Evolutionary conservation across 2,888 invertebrate species (phyloP), one percentile per base, ranked within the genome.

Genomic region (Watsonalla binaria): DNA sequence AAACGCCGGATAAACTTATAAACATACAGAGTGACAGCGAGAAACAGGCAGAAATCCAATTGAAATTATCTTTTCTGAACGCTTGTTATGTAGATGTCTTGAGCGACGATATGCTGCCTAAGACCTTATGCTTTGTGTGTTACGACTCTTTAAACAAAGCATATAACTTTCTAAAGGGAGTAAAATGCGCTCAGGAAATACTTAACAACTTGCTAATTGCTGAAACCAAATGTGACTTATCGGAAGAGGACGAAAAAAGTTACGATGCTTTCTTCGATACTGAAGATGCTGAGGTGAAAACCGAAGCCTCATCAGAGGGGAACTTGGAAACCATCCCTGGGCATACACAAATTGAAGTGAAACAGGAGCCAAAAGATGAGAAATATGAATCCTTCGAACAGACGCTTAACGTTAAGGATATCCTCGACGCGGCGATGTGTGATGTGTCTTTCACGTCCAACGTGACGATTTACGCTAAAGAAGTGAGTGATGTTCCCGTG

Each of bases 61-160:
- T 60, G 34, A 86, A 86, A 64, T 65, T 87, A 42, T 58, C 74
- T 5, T 83, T 85, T 57, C 61, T 89, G n/a, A 88, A 87, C 58
- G 84, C 84, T 15, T 67, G 80, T 11, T 86, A 85, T 58, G 77
- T 88, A n/a, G 80, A 89, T 62, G 68, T 89, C 54, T 68, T 72
- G 35, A 71, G 63, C 54, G 66, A 67, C 15, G 76, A 77, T 66
- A 63, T 61, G 6, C 65, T 88, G 24, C 87, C 87, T 2, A 85
- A 81, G 76, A 85, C 84, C 0, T 72, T 86, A 42, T 88, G 87
- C 72, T 82, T 85, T 47, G 68, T 84, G 2, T 88, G 87, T 56
- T 83, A 81, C 65, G 83, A 86, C 35, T 79, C 77, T 6, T 58
- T 88, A 39, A 82, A 82, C 58, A 84, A 83, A 63, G 83, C 86